phyloP scores from a whole-genome alignment of 1,140 invertebrate species.

The Psix sp. region DNA sequence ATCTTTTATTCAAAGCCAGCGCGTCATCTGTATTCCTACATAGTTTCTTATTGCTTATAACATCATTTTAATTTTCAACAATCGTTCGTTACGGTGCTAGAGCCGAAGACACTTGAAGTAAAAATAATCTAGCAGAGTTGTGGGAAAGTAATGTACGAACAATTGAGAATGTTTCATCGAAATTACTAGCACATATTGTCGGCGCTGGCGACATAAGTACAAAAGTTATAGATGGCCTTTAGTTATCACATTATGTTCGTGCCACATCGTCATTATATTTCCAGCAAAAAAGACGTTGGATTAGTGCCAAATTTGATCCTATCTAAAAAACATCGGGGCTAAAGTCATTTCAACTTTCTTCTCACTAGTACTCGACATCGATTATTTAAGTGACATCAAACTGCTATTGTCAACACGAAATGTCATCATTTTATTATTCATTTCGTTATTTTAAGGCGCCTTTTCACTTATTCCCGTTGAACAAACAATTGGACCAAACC shows the following conservation, averaged over 20 bases:
- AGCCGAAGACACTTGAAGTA: slow-evolving; percentile 6
- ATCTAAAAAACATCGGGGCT: slow-evolving; percentile 37
- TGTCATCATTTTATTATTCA: slow-evolving; percentile 26
- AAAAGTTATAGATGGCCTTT: slow-evolving; percentile 46
- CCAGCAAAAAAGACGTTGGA: slow-evolving; percentile 26
- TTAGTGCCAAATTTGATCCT: slow-evolving; percentile 35
- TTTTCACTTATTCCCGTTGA: slow-evolving; percentile 3
- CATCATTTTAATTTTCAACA: slow-evolving; percentile 32
- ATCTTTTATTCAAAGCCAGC: slow-evolving; percentile 24
- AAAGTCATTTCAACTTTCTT: slow-evolving; percentile 55
- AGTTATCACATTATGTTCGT: slow-evolving; percentile 43
- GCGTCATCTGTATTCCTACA: neutral
- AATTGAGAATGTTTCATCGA: slow-evolving; percentile 27
- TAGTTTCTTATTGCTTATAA: slow-evolving; percentile 14
- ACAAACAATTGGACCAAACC: no score
- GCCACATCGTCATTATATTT: slow-evolving; percentile 46
- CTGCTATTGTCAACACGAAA: slow-evolving; percentile 45
- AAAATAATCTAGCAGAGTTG: slow-evolving; percentile 23
- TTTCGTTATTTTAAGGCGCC: slow-evolving; percentile 8
- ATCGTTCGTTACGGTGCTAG: slow-evolving; percentile 6
- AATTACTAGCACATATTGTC: slow-evolving; percentile 35
- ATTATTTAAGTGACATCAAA: slow-evolving; percentile 50
- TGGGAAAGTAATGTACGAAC: slow-evolving; percentile 19
- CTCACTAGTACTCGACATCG: slow-evolving; percentile 14
- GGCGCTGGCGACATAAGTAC: slow-evolving; percentile 23